Conservation (phyloP, 2,113 vertebrate species). For the Rhinopithecus roxellana region DNA sequence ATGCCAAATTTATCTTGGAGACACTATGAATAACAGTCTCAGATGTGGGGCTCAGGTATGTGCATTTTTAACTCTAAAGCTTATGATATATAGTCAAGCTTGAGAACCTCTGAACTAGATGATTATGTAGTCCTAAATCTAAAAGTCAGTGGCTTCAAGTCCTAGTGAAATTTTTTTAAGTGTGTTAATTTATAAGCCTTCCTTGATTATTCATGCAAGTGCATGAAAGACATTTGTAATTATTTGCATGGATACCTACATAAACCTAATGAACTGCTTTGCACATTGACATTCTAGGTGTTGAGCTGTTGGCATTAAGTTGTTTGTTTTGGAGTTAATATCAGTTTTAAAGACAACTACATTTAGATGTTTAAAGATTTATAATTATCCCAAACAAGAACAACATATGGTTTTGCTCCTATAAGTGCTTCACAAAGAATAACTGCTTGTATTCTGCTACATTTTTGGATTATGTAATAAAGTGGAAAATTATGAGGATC, state of each 20-base stretch:
- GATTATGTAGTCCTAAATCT: background rate
- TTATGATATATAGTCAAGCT: background rate
- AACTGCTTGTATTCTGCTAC: background rate
- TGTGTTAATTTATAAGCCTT: background rate
- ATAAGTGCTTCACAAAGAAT: constrained; percentile 14
- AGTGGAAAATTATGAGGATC: constrained; percentile 39
- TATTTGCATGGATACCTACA: background rate
- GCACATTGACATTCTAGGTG: background rate
- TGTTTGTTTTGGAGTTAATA: constrained; percentile 41
- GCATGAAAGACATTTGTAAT: constrained; percentile 6
- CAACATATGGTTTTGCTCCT: constrained; percentile 34
- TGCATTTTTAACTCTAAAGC: background rate
- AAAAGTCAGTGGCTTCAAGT: background rate
- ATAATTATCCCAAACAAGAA: constrained; percentile 6
- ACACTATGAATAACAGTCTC: background rate
- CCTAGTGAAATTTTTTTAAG: background rate
- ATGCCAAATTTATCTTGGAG: background rate
- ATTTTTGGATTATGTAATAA: constrained; percentile 34
- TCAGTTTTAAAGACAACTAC: constrained; percentile 14
- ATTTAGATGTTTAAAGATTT: constrained; percentile 29
- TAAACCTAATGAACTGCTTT: background rate
- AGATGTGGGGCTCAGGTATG: background rate
- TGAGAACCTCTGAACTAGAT: background rate
- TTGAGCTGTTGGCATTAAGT: constrained; percentile 19
- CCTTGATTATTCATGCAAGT: background rate